A percentile compares a stretch with the other conserved stretches of the same genome.
phyloP scores from a whole-genome alignment of 2,888 invertebrate genomes.

The Rhamphomyia laevipes region DNA sequence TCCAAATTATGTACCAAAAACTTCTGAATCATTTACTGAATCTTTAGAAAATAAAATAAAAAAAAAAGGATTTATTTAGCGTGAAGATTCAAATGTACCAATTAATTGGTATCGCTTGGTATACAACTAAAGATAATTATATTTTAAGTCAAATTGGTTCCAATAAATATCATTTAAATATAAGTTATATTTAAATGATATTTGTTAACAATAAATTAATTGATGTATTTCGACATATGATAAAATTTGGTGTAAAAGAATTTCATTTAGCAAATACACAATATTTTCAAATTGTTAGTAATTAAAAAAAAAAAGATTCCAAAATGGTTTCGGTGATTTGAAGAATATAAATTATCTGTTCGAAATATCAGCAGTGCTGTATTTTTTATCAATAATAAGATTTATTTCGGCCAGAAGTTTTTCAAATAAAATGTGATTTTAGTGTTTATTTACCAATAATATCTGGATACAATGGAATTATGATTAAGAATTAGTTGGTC shows the following conservation, averaged over 20 bases:
- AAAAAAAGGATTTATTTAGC: conserved; percentile 72
- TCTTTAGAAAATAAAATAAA: conserved; percentile 50
- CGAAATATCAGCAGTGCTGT: conserved; percentile 43
- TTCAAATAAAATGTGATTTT: conserved; percentile 20
- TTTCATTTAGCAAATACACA: conserved; percentile 56
- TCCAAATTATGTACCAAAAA: conserved; percentile 56
- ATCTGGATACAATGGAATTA: conserved; percentile 36
- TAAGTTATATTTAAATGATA: conserved; percentile 56
- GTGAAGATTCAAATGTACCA: conserved; percentile 39
- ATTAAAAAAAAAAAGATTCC: conserved; percentile 49
- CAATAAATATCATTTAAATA: conserved; percentile 69
- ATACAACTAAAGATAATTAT: conserved; percentile 35
- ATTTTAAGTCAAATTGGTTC: conserved; percentile 66
- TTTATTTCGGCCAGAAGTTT: conserved; percentile 26
- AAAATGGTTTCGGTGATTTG: conserved; percentile 42
- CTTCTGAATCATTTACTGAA: conserved; percentile 58
- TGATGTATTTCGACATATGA: conserved; percentile 55
- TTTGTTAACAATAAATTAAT: conserved; percentile 53
- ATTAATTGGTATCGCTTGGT: conserved; percentile 54
- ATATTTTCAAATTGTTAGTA: conserved; percentile 48
- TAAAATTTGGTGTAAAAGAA: conserved; percentile 67
- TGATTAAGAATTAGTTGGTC: conserved; percentile 18
- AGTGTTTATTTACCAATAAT: conserved; percentile 31
- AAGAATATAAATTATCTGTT: conserved; percentile 50
- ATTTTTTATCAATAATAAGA: conserved; percentile 36